phyloP scores from a whole-genome alignment of 2,888 invertebrate genomes.

The Cantharis nigra region DNA sequence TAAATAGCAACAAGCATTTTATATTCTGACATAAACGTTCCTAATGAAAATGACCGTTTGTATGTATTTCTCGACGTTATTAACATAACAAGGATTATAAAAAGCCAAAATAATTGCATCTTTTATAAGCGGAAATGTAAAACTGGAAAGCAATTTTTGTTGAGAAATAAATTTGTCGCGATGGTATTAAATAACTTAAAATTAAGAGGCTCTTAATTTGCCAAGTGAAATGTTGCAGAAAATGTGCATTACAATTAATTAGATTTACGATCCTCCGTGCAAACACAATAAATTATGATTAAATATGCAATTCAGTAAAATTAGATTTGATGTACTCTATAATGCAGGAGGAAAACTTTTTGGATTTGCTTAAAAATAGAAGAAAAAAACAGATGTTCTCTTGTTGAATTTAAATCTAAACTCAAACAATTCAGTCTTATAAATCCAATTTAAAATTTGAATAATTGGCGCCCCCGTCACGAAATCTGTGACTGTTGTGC shows the following conservation, averaged over 20 bases:
- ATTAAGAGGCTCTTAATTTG: constrained; percentile 39
- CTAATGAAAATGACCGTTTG: not conserved
- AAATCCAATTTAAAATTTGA: constrained; percentile 26
- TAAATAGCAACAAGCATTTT: not conserved
- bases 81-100: not conserved
- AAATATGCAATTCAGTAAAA: not conserved
- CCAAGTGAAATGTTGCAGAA: constrained; percentile 35
- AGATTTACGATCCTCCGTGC: constrained; percentile 17
- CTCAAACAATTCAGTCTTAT: constrained; percentile 14
- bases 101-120: constrained; percentile 38
- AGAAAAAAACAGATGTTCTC: not conserved
- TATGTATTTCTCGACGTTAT: not conserved
- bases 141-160: constrained; percentile 40
- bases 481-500: constrained; percentile 30
- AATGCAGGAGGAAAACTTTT: not conserved
- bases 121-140: constrained; percentile 39
- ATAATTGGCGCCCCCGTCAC: constrained; percentile 28
- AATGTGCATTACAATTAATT: constrained; percentile 29
- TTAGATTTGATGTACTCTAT: not conserved
- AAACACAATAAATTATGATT: constrained; percentile 9
- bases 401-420: constrained; percentile 1
- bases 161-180: constrained; percentile 41
- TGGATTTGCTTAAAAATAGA: not conserved
- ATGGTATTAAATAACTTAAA: constrained; percentile 42
- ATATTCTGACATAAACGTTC: not conserved